Evolutionary conservation across 2,888 invertebrate species (phyloP), one percentile per base, ranked within the genome.

Genomic region (Omphaloscelis lunosa): DNA sequence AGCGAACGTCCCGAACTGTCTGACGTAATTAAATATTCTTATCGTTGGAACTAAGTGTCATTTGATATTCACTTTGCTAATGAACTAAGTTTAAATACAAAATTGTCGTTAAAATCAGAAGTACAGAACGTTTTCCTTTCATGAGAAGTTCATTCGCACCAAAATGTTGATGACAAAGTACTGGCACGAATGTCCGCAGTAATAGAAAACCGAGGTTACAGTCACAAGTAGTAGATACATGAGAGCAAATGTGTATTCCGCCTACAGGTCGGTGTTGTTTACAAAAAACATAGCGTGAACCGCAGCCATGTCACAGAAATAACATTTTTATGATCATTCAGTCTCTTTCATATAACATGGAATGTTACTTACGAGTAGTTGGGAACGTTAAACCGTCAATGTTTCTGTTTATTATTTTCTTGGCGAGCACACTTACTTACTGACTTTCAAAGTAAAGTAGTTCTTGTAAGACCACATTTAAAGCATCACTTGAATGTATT

Each of bases 301-400:
- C 81, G 70, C 80, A 78, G 85, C 75, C 77, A 82, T 89, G 87
- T 81, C 90, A 90, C 86, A 87, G 80, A 88, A 90, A 89, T 90
- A 89, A 86, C 87, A 87, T 84, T 89, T 89, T 89, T 90, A 89
- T 87, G 89, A 88, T 82, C 82, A 79, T 83, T 82, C 77, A 80
- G 84, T 80, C 85, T 86, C 82, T 84, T 86, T 81, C 84, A 86
- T 84, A 85, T 73, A 86, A 86, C 87, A 86, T 72, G 85, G 81
- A 90, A 86, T 80, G 85, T 79, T 80, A 88, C 89, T 84, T 84
- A 85, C 73, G 68, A 82, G 79, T 84, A 82, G 83, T 82, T 79
- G 63, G 69, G 77, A 77, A 80, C 82, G 75, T 84, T 79, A 80
- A 87, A 75, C 80, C 80, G 81, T 86, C 83, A 81, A 86, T 84